Conservation (phyloP, 2,113 vertebrate species). For the Dendropsophus ebraccatus region DNA sequence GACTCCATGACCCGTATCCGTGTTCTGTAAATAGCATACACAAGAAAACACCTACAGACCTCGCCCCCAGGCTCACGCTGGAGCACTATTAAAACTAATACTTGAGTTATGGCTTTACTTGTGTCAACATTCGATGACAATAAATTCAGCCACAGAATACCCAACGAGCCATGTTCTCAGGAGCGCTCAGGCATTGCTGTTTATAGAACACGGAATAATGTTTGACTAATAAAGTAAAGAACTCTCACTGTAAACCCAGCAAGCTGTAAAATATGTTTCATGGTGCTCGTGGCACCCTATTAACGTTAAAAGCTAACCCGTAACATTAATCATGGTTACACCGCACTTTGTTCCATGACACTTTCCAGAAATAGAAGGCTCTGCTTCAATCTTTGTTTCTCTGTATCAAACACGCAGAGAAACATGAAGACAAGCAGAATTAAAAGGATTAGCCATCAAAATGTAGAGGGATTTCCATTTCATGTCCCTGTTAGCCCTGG, state of each 20-base stretch:
- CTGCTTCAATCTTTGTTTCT: slow-evolving; percentile 26
- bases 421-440: slow-evolving; percentile 31
- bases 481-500: slow-evolving; percentile 15
- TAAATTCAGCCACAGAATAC: slow-evolving; percentile 63
- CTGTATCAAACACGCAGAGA: background rate
- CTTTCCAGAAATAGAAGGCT: slow-evolving; percentile 50
- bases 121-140: slow-evolving; percentile 64
- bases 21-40: slow-evolving; percentile 27
- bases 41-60: slow-evolving; percentile 9
- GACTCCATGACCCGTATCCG: background rate
- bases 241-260: slow-evolving; percentile 55
- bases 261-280: slow-evolving; percentile 65
- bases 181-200: slow-evolving; percentile 64
- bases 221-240: slow-evolving; percentile 58
- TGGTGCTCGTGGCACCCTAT: slow-evolving; percentile 71
- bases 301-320: slow-evolving; percentile 69
- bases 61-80: background rate
- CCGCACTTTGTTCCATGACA: slow-evolving; percentile 54
- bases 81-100: slow-evolving; percentile 44
- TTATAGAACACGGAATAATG: slow-evolving; percentile 53
- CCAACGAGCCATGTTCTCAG: slow-evolving; percentile 65
- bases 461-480: slow-evolving; percentile 30
- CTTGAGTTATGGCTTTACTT: slow-evolving; percentile 51
- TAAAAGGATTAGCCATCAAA: slow-evolving; percentile 24
- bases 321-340: slow-evolving; percentile 60